Base-by-base conservation (phyloP, 2,113 vertebrate species). In the Cranoglanis bouderius region DNA sequence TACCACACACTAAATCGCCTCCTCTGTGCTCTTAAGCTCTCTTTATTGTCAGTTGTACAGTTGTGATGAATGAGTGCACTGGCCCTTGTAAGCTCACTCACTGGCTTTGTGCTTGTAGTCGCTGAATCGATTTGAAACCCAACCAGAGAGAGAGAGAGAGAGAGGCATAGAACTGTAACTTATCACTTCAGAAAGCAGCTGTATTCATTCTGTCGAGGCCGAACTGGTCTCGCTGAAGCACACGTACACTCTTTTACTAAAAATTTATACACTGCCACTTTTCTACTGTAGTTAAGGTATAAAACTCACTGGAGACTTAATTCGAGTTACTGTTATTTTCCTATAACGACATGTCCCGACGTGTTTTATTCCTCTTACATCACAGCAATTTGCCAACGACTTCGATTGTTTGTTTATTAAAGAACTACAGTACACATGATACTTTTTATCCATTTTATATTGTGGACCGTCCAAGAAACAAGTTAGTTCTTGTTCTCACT, bases 81-180 rank as follows among this genome's bases (percentile, higher is more conserved):
- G 89, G 84, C 83, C 90, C 85, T 74, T 67, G 85, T 87, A 81
- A 85, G 70, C 87, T 85, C 59, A 75, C 86, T 84, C 78, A 77
- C 63, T 87, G 51, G 35, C 65, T 88, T 35, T 74, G 43, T 43
- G 57, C 85, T 85, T 91, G 82, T 38, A 87, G 93, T 93, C 88
- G 92, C 92, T 89, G 94, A 95, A 95, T 95, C 94, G 94, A 93
- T 95, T 94, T 75, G 90, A 92, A 89, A 86, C 77, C 89, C 88
- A 92, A 90, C 88, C 61, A 51, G 86, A 93, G 92, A 91, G 92
- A 92, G 85, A 84, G 63, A 38, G 65, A 32, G 38, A 53, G 75
- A 14, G 55, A 21, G 21, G 89, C 82, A 61, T 40, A 87, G 88
- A 63, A 84, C 93, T 93, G 90, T 90, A 93, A 94, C 91, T 88